Evolutionary conservation across 1,140 invertebrate species (phyloP).

Genomic region (Agrypnia vestita): DNA sequence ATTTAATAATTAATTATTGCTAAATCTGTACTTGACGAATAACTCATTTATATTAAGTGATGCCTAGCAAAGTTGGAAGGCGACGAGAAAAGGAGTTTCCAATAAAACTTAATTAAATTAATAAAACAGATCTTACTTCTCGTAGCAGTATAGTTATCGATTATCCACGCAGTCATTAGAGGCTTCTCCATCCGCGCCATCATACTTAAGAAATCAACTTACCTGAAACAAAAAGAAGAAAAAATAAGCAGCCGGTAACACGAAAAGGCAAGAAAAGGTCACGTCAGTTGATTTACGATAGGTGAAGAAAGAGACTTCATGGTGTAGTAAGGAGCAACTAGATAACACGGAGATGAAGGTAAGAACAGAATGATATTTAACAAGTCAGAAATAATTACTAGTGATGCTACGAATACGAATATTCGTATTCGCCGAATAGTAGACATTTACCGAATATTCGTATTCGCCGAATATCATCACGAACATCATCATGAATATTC

Average conservation of each 20-base stretch:
- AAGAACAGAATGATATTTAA: slow-evolving; percentile 22
- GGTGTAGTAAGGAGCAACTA: neutral
- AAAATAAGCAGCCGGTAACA: slow-evolving; percentile 10
- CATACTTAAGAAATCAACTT: slow-evolving; percentile 32
- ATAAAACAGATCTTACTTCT: slow-evolving; percentile 5
- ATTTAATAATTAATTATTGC: too few species aligned
- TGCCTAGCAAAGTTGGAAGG: too few species aligned
- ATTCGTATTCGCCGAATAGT: too few species aligned
- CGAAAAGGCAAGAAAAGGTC: neutral
- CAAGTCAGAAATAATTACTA: slow-evolving; percentile 7
- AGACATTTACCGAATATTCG: too few species aligned
- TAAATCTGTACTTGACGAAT: too few species aligned
- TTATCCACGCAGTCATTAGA: slow-evolving; percentile 31
- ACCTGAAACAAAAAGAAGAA: slow-evolving; percentile 37
- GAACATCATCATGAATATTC: too few species aligned
- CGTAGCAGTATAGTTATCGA: neutral
- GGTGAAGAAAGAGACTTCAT: neutral
- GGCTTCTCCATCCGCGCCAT: neutral
- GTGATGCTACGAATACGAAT: too few species aligned
- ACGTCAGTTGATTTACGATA: slow-evolving; percentile 17
- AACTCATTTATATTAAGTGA: too few species aligned
- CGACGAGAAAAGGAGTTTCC: too few species aligned
- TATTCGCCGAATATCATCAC: too few species aligned
- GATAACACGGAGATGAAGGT: neutral
- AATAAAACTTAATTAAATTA: neutral